These are phyloP conservation scores for Daktulosphaira vitifoliae DNA, from an alignment of 1,140 invertebrate genomes.

Conservation along the genomic window DNA sequence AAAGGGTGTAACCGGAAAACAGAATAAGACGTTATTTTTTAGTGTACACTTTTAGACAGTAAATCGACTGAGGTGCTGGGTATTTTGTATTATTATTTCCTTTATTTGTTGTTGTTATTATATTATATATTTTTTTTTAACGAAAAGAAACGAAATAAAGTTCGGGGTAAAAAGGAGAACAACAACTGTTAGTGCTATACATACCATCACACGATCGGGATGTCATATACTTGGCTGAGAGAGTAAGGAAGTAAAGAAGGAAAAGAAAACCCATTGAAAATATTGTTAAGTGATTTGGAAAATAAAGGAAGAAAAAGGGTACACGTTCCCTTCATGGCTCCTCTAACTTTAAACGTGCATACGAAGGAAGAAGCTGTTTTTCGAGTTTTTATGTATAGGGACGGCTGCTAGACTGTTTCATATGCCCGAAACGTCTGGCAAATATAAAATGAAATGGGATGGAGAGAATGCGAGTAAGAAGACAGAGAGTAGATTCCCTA, in stretches of 20 bases:
- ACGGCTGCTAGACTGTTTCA: not conserved
- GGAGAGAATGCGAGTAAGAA: not conserved
- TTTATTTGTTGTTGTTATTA: too few relatives aligned
- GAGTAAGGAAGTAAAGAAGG: not conserved
- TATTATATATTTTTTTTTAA: too few relatives aligned
- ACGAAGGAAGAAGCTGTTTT: not conserved
- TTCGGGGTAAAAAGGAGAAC: not conserved
- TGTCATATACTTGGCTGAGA: not conserved
- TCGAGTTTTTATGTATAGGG: not conserved
- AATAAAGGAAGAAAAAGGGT: conserved; percentile 30
- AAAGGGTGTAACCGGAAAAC: too few relatives aligned
- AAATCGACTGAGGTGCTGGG: too few relatives aligned
- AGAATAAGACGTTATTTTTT: too few relatives aligned
- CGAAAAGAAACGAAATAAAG: not conserved
- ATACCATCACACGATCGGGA: not conserved
- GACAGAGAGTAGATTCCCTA: too few relatives aligned
- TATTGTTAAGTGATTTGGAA: conserved; percentile 32
- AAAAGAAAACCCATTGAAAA: conserved; percentile 19
- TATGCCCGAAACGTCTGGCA: conserved; percentile 15
- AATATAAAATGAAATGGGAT: conserved; percentile 20
- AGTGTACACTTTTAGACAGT: too few relatives aligned
- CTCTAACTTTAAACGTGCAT: not conserved
- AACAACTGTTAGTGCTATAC: not conserved
- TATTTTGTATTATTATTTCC: too few relatives aligned
- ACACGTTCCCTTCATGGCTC: too few relatives aligned